phyloP scores from a whole-genome alignment of 2,113 vertebrate species.

The Gymnobelideus leadbeateri region DNA sequence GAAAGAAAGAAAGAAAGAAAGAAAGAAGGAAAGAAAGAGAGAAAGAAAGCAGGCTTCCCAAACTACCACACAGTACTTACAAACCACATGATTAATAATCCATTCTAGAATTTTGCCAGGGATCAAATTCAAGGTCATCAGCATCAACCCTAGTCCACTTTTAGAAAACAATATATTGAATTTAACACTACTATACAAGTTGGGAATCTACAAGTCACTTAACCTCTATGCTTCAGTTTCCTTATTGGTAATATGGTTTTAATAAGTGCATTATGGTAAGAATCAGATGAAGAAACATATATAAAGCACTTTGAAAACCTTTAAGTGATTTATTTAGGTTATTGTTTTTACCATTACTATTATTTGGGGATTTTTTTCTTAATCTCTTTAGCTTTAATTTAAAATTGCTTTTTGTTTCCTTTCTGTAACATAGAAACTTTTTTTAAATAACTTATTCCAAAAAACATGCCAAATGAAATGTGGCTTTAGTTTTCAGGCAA shows the following conservation, averaged over 20 bases:
- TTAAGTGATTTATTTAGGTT: background rate
- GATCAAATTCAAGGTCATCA: background rate
- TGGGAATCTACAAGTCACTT: background rate
- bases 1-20: background rate
- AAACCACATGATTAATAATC: background rate
- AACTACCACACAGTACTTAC: background rate
- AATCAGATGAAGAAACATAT: background rate
- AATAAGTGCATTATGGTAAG: background rate
- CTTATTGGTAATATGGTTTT: background rate
- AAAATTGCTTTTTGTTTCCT: background rate
- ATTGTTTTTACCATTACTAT: background rate
- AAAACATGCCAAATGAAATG: background rate
- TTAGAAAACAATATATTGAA: background rate
- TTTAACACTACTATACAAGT: background rate
- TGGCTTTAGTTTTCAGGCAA: constrained; percentile 6
- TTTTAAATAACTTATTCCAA: background rate
- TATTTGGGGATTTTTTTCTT: background rate
- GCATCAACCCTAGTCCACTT: background rate
- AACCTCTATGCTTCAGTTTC: background rate
- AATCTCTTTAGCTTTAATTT: background rate
- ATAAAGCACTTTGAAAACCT: background rate
- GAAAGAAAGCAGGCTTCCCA: background rate
- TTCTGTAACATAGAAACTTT: background rate
- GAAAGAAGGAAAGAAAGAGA: too few species aligned
- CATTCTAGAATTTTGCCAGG: background rate